Conservation (phyloP, 2,113 vertebrate species). For the Sprattus sprattus region DNA sequence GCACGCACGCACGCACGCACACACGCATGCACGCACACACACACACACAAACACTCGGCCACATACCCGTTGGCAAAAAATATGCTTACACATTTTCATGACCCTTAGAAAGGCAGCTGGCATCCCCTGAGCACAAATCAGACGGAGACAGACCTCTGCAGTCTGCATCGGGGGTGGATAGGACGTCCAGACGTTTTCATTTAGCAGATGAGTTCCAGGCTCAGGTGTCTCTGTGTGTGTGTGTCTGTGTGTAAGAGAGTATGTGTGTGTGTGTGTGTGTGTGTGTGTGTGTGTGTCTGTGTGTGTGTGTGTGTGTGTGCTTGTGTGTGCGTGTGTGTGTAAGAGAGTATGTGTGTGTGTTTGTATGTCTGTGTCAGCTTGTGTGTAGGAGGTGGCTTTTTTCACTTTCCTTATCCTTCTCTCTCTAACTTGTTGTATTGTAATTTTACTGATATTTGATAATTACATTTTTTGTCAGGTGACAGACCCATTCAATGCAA, state of each 20-base stretch:
- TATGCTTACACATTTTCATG: constrained; percentile 5
- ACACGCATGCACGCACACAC: background rate
- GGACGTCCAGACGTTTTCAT: background rate
- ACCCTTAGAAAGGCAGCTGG: background rate
- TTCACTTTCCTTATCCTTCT: background rate
- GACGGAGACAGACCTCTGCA: background rate
- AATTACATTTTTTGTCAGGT: background rate
- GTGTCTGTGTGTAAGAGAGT: background rate
- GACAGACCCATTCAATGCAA: background rate
- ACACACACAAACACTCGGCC: background rate
- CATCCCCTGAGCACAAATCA: background rate
- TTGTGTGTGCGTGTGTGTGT: background rate
- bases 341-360: background rate
- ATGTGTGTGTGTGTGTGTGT: background rate
- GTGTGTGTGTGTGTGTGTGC: background rate
- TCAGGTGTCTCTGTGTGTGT: background rate
- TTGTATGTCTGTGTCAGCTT: too few relatives aligned
- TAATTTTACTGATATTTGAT: too few relatives aligned
- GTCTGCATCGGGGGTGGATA: background rate
- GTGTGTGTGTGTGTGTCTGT: too few relatives aligned
- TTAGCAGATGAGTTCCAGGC: constrained; percentile 7
- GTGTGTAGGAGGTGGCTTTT: background rate
- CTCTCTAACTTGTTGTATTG: background rate
- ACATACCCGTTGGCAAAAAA: background rate
- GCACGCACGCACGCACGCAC: background rate